phyloP scores from a whole-genome alignment of 2,888 invertebrate genomes.

The Meghimatium bilineatum region DNA sequence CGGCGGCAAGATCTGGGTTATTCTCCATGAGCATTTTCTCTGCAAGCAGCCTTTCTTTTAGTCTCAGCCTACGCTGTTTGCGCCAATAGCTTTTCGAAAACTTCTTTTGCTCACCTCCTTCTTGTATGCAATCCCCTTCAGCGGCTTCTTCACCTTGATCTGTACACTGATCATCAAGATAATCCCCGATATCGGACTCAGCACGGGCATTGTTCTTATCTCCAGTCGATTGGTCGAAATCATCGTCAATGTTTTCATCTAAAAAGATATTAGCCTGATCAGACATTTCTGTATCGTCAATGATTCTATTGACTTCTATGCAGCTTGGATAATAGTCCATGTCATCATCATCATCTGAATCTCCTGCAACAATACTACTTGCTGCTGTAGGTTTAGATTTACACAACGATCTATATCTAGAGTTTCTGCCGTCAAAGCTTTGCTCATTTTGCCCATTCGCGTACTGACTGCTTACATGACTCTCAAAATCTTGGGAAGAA shows the following conservation, averaged over 20 bases:
- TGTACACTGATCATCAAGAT: background rate
- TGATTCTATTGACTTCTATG: background rate
- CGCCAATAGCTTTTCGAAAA: constrained; percentile 49
- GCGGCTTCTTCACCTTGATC: background rate
- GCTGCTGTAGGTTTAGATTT: background rate
- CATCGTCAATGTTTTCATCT: background rate
- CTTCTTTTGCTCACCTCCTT: constrained; percentile 33
- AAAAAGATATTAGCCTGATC: background rate
- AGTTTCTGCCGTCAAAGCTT: background rate
- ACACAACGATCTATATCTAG: background rate
- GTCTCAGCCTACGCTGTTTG: constrained; percentile 43
- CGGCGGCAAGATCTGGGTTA: constrained; percentile 31
- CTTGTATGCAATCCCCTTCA: background rate
- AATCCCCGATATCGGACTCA: background rate
- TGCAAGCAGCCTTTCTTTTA: constrained; percentile 42
- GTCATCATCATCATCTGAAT: too few relatives aligned
- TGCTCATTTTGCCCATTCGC: background rate
- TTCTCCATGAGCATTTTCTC: constrained; percentile 39
- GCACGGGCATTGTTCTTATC: background rate
- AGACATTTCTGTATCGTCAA: background rate
- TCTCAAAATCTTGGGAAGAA: background rate
- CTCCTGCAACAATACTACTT: background rate
- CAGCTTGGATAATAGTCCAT: background rate
- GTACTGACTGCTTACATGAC: background rate
- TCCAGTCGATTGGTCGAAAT: background rate